Evolutionary conservation across 2,888 invertebrate species (phyloP).

Genomic region (Pocota personata): DNA sequence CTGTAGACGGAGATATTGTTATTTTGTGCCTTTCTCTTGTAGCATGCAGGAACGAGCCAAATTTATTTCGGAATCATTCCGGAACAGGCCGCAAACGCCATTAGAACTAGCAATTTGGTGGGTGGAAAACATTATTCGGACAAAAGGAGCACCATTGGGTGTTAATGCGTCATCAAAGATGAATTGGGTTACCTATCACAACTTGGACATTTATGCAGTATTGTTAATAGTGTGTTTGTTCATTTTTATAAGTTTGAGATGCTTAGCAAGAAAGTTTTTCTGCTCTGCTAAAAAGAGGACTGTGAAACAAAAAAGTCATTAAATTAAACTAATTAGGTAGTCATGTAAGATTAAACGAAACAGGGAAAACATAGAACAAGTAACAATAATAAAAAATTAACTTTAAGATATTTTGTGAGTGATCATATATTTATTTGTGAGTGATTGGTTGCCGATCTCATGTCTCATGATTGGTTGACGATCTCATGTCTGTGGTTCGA

Average conservation of each 20-base stretch:
- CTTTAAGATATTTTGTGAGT: too few relatives aligned
- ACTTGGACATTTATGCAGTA: conserved; percentile 35
- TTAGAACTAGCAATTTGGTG: conserved; percentile 85
- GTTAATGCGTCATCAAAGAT: conserved; percentile 39
- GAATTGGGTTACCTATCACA: conserved; percentile 53
- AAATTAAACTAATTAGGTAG: not conserved
- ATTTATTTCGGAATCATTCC: conserved; percentile 82
- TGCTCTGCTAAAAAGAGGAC: not conserved
- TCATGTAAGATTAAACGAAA: not conserved
- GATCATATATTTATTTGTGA: too few relatives aligned
- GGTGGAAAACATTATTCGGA: conserved; percentile 85
- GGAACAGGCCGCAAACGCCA: conserved; percentile 83
- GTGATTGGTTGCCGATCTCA: too few relatives aligned
- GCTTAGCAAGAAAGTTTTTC: not conserved
- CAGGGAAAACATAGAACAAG: too few relatives aligned
- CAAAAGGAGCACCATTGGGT: conserved; percentile 83
- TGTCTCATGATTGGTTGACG: too few relatives aligned
- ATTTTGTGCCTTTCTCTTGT: too few relatives aligned
- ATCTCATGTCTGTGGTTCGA: too few relatives aligned
- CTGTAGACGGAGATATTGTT: not conserved
- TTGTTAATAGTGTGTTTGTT: not conserved
- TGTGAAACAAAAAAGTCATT: conserved; percentile 22
- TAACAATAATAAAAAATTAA: too few relatives aligned
- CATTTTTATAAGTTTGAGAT: not conserved
- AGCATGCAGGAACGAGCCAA: conserved; percentile 77